Evolutionary conservation across 2,113 vertebrate genomes (phyloP).

Genomic region (Psilopsiagon aymara): DNA sequence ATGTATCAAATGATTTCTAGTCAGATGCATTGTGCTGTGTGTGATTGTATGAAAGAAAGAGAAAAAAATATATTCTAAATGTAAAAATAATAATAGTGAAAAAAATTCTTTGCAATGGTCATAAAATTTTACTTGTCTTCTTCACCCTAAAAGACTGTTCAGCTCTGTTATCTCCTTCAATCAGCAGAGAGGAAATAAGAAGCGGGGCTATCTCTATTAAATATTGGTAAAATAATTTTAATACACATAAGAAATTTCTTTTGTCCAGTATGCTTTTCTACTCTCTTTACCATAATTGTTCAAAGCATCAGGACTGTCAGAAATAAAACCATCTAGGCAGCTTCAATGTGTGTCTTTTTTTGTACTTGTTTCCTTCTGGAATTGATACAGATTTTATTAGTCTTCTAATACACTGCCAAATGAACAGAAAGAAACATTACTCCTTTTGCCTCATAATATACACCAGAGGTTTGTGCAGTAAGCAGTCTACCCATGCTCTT

Average conservation of each 20-base stretch:
- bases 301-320: not conserved
- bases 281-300: not conserved
- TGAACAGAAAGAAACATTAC: constrained; percentile 7
- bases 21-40: not conserved
- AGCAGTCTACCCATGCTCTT: fast-evolving
- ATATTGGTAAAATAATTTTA: not conserved
- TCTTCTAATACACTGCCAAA: not conserved
- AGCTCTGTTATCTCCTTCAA: not conserved
- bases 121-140: not conserved
- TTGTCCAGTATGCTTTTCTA: not conserved
- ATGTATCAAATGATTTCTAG: constrained; percentile 45
- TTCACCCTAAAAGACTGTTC: not conserved
- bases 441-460: not conserved
- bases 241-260: not conserved
- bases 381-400: not conserved
- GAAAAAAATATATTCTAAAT: not conserved
- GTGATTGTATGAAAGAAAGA: not conserved
- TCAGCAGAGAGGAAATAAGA: not conserved
- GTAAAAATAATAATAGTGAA: not conserved
- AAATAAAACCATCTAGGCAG: not conserved
- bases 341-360: not conserved
- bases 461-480: not conserved
- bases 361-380: not conserved
- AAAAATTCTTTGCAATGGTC: not conserved
- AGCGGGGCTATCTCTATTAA: not conserved